Base-by-base conservation (phyloP, 2,113 vertebrate species). In the Pithys albifrons region DNA sequence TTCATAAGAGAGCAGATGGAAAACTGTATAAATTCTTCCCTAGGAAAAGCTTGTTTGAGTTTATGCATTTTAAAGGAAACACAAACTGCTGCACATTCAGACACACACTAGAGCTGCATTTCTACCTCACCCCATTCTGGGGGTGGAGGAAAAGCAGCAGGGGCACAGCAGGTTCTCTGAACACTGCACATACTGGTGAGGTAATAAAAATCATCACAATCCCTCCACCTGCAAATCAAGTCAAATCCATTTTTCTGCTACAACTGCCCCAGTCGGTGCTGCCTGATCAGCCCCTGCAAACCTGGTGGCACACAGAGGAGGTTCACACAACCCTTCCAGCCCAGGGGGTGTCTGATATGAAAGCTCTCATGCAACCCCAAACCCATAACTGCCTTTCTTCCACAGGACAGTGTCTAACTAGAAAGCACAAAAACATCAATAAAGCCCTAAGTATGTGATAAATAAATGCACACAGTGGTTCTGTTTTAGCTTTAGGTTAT, bases 251-350 rank as follows among this genome's bases (percentile, higher is more conserved):
- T 16, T 7, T 43, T 76, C n/a, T 80, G 37, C 39, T 76, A 57
- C 16, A 35, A 71, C 23, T 35, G 66, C 48, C 55, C 23, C 43
- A 39, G 41, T 12, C 48, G 35, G 45, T 17, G 22, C 31, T 31
- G 20, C n/a, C 45, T 52, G 15, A 39, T 6, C 20, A 79, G 35
- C 41, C 41, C 33, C 54, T 72, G 52, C 88, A 82, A 45, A 69
- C 37, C 8, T 8, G 12, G 57, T 12, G 15, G 49, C 1, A 0
- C 23, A 13, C 4, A 12, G 8, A 3, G 11, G 24, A 51, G 28
- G 22, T 31, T 82, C 29, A 10, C 1, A 10, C 14, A 55, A 2
- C 22, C 65, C 75, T 79, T 33, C 16, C 66, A 62, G 24, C 46
- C 43, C 7, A 33, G 59, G 46, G 18, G 20, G 80, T 5, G 6